Base-by-base conservation (phyloP, 2,113 vertebrate species). In the Caranx ignobilis region DNA sequence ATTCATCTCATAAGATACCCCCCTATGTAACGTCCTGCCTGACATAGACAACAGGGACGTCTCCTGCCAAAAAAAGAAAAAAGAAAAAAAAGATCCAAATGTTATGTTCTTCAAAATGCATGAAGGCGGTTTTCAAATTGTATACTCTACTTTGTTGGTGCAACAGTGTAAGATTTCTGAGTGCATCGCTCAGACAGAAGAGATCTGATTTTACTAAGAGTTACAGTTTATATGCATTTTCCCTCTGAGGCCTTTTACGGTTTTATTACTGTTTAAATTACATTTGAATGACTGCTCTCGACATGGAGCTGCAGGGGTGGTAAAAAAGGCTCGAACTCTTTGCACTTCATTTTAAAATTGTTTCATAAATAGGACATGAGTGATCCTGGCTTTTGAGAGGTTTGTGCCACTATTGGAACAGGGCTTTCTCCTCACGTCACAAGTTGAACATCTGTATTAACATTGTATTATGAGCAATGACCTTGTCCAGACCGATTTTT, bases 251-350 rank as follows among this genome's bases (percentile, higher is more conserved):
- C 35, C 43, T 66, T 84, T 70, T 45, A 41, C 31, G 15, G 19
- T n/a, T 77, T 71, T 52, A 77, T 70, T 52, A 57, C 70, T 45
- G 35, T 69, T 79, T 79, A 67, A 45, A 71, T 79, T 72, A 68
- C 15, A 60, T 55, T 56, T 79, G 35, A 84, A 71, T 26, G 60
- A 66, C 50, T 52, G 68, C 55, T 73, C 54, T 47, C 67, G 47
- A 35, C 50, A 26, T 16, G 26, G 26, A 64, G 56, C 56, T 64
- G 56, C 43, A 52, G 32, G 9, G 66, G 63, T 65, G 35, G 64
- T 60, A 64, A 65, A 76, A 76, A 61, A 66, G 35, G 19, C 57
- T 66, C 31, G 26, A 16, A 39, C 21, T 52, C 37, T 63, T 37
- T 52, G 50, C 11, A 31, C 34, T 81, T 41, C 19, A 10, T 47